phyloP scores from a whole-genome alignment of 2,113 vertebrate species.

The Hypocryptadius cinnamomeus region DNA sequence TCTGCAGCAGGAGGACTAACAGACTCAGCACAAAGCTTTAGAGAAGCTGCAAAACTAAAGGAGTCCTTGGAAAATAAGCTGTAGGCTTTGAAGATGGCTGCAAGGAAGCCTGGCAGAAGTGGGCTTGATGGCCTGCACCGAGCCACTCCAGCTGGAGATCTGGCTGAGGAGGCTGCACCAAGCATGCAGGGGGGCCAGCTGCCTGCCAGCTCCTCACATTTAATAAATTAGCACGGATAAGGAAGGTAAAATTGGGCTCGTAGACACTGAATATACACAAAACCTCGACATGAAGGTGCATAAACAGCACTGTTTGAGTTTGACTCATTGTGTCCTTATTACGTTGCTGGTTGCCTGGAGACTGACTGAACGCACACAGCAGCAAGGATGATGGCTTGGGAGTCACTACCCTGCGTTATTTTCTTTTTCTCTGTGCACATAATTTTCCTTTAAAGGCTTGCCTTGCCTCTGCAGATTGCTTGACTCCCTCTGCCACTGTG shows the following conservation, averaged over 20 bases:
- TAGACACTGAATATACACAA: background rate
- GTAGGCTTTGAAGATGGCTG: background rate
- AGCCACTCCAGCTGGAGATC: background rate
- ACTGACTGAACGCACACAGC: background rate
- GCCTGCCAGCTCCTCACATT: background rate
- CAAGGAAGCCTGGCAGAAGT: background rate
- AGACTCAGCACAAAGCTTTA: background rate
- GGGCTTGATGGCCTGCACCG: background rate
- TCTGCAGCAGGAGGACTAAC: background rate
- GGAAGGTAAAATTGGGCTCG: background rate
- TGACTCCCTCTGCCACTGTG: conserved; percentile 36
- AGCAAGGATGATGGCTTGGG: background rate
- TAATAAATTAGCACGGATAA: background rate
- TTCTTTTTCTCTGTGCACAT: conserved; percentile 1
- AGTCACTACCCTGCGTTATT: conserved; percentile 9
- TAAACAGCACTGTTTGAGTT: background rate
- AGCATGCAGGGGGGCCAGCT: background rate
- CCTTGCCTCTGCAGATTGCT: conserved; percentile 13
- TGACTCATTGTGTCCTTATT: conserved; percentile 36
- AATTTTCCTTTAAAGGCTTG: conserved; percentile 46
- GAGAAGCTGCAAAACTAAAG: background rate
- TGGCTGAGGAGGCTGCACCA: background rate
- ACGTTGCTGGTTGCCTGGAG: background rate
- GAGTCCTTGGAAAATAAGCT: background rate
- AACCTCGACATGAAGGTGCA: background rate